Evolutionary conservation across 2,113 vertebrate species (phyloP), one percentile per base, ranked within the genome.

Genomic region (Varanus salvator): DNA sequence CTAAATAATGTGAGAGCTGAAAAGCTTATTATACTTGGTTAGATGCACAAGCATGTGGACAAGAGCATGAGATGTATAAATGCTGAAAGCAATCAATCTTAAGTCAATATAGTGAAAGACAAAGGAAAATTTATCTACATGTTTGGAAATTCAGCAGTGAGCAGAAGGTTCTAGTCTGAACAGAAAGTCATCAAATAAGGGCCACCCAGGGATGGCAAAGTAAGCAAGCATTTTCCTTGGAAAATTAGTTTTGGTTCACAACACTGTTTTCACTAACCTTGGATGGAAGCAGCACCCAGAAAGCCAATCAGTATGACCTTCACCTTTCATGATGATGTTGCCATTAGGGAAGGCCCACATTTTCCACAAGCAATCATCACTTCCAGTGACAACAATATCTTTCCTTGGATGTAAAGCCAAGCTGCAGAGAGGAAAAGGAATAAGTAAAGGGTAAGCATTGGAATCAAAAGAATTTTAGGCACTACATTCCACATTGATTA

Each of bases 271-370:
- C 66, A 96, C 97, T 97, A 76, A 98, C 98, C 97, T 97, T 87
- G 97, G 97, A 81, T 98, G 96, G 93, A 98, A 98, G 95, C 97
- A 96, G 95, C 98, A 97, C 82, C 95, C 95, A 0, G 97, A 98
- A 84, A 98, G 92, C 97, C 98, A 98, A n/a, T 97, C 98, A 0
- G 95, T 96, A 94, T 98, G 98, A 3, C 98, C 98, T 54, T 97
- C 93, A 21, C 96, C 97, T 0, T 95, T 97, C 94, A 97, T 85
- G 5, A 98, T 96, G 81, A 98, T 94, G 8, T 96, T 96, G 38
- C 97, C 97, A 19, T 93, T 93, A 1, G 97, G 97, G 54, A 98
- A 91, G 38, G 89, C 92, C 96, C 97, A 97, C 31, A 94, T 94
- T 87, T 97, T 98, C 98, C 98, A 98, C 21, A 97, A 93, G 3